Evolutionary conservation across 1,140 invertebrate species (phyloP), one percentile per base, ranked within the genome.

Genomic region (Drosophila lini): DNA sequence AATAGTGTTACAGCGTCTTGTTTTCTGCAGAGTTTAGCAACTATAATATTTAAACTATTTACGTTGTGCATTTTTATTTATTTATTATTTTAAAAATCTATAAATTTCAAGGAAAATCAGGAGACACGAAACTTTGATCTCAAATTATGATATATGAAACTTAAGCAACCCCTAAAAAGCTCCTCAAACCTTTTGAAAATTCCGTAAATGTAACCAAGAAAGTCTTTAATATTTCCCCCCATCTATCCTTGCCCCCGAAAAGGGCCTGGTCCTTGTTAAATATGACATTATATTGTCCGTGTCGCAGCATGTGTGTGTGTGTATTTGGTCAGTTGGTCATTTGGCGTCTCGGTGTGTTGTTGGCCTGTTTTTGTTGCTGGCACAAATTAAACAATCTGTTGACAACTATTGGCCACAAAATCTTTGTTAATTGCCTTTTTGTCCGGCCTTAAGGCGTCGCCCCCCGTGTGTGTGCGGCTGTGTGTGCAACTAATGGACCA

Each of bases 391-490:
- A 78, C 76, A 78, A 78, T 78, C 65, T 78, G 76, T 70, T 79
- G 76, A 78, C 75, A 78, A 71, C 76, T 78, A 78, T 78, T 78
- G 75, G 65, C 76, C 76, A 78, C 76, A 78, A 78, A 78, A 78
- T 78, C 75, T 78, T 78, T 78, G 76, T 78, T 78, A 78, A 78
- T 78, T 78, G 76, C 76, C 75, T 78, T 78, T 78, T 78, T 78
- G 75, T 78, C 60, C 58, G 65, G 36, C 75, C 50, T 60, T 45
- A 59, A 67, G 74, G 48, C 42, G 42, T 4, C 8, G 65, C 22
- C 22, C 25, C 25, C 22, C 3, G 22, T 22, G 22, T 22, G 22
- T 22, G 22, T 28, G 32, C 22, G 52, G 7, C 41, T 34, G 41
- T 45, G 42, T 16, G 53, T 76, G 70, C 52, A 53, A 58, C 60